Conservation (phyloP, 2,113 vertebrate species). For the Lamprologus tigripictilis region DNA sequence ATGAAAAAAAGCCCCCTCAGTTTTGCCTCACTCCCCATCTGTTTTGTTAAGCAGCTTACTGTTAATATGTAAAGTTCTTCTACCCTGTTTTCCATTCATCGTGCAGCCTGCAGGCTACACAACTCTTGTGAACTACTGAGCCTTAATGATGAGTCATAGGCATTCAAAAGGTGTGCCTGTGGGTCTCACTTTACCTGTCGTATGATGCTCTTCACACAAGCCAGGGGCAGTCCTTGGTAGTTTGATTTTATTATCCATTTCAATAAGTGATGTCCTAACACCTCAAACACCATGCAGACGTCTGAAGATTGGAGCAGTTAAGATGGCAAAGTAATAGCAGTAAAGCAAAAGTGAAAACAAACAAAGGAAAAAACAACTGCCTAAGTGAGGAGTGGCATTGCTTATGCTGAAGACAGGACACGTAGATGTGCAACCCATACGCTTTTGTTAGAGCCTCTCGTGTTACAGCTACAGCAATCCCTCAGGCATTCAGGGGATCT, state of each 20-base stretch:
- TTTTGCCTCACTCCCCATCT: neutral
- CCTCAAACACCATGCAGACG: conserved; percentile 99
- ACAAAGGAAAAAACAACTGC: neutral
- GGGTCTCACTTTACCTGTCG: conserved; percentile 74
- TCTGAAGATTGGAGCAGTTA: conserved; percentile 75
- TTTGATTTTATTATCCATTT: conserved; percentile 99
- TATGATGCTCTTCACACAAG: conserved; percentile 95
- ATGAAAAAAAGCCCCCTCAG: neutral
- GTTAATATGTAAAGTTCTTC: neutral
- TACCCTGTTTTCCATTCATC: neutral
- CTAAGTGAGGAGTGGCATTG: neutral
- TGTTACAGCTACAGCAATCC: conserved; percentile 27
- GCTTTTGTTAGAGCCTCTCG: neutral
- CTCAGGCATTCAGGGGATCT: conserved; percentile 10
- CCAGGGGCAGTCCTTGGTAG: conserved; percentile 93
- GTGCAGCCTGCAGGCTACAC: neutral
- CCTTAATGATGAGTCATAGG: neutral
- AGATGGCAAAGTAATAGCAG: conserved; percentile 40
- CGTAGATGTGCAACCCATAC: neutral
- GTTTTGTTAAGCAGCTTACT: neutral
- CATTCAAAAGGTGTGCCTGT: neutral
- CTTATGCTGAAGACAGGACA: neutral
- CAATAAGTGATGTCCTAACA: conserved; percentile 92
- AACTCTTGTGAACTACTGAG: neutral
- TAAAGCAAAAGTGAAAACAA: neutral